Evolutionary conservation across 2,113 vertebrate species (phyloP).

Genomic region (Drymodes brunneopygia): DNA sequence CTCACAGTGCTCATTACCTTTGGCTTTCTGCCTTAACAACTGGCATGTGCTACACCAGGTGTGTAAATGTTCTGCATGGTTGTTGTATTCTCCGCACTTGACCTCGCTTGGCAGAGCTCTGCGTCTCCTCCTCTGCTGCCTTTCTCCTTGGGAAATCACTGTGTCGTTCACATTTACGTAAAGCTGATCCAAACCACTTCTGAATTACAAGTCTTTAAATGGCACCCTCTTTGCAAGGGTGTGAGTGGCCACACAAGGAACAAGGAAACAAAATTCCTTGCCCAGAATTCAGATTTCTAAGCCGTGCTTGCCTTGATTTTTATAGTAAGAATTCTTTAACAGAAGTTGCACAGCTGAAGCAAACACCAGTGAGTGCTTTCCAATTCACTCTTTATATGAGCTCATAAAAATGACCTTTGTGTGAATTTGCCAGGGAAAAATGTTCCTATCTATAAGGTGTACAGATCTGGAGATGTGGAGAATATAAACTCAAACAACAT

Average conservation of each 20-base stretch:
- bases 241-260: background rate
- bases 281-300: background rate
- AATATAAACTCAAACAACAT: background rate
- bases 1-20: constrained; percentile 83
- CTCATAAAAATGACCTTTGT: background rate
- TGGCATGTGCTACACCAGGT: constrained; percentile 75
- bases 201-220: background rate
- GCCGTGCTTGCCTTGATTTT: constrained; percentile 21
- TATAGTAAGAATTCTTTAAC: constrained; percentile 2
- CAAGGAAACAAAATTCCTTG: background rate
- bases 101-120: constrained; percentile 31
- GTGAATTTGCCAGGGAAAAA: background rate
- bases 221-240: background rate
- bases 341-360: background rate
- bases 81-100: constrained; percentile 65
- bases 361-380: background rate
- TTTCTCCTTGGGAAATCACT: background rate
- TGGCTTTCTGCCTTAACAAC: constrained; percentile 82
- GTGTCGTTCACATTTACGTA: background rate
- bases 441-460: background rate
- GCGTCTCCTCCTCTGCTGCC: background rate
- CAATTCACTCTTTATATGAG: background rate
- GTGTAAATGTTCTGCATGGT: constrained; percentile 73
- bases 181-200: background rate
- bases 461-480: background rate